Evolutionary conservation across 2,113 vertebrate genomes (phyloP).

Genomic region (Forbesichthys agassizii): DNA sequence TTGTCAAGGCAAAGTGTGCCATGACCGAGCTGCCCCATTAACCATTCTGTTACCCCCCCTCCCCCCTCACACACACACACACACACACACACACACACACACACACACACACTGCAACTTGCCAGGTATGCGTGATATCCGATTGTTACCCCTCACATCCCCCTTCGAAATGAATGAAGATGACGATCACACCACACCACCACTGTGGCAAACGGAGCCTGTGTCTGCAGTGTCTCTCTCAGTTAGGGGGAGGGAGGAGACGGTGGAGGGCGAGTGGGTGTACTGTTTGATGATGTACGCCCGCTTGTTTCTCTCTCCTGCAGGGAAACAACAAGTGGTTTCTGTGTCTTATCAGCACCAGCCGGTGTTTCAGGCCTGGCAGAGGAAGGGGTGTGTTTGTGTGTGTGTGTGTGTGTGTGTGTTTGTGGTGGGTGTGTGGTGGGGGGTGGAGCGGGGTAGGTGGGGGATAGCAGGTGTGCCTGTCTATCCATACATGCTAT

Average conservation of each 20-base stretch:
- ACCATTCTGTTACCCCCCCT: conserved; percentile 21
- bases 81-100: not conserved
- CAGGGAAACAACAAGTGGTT: conserved; percentile 35
- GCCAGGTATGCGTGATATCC: conserved; percentile 24
- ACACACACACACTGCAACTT: not conserved
- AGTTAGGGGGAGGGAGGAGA: not conserved
- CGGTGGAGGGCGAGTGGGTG: too few species aligned
- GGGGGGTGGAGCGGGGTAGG: not conserved
- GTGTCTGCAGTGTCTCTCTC: conserved; percentile 3
- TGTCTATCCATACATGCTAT: not conserved
- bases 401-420: not conserved
- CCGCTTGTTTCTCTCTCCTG: conserved; percentile 23
- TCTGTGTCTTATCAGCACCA: conserved; percentile 54
- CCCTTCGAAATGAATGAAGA: conserved; percentile 32
- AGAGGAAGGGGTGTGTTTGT: not conserved
- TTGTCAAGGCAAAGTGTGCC: conserved; percentile 34
- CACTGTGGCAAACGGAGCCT: conserved; percentile 2
- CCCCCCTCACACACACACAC: too few species aligned
- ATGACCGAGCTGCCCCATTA: conserved; percentile 38
- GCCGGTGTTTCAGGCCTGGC: conserved; percentile 34
- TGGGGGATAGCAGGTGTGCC: not conserved
- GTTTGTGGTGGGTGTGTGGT: not conserved
- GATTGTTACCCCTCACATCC: conserved; percentile 32
- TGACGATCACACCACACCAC: conserved; percentile 13
- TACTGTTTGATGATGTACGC: conserved; percentile 8